Evolutionary conservation across 2,113 vertebrate genomes (phyloP).

Genomic region (Cyanoramphus novaezelandiae): DNA sequence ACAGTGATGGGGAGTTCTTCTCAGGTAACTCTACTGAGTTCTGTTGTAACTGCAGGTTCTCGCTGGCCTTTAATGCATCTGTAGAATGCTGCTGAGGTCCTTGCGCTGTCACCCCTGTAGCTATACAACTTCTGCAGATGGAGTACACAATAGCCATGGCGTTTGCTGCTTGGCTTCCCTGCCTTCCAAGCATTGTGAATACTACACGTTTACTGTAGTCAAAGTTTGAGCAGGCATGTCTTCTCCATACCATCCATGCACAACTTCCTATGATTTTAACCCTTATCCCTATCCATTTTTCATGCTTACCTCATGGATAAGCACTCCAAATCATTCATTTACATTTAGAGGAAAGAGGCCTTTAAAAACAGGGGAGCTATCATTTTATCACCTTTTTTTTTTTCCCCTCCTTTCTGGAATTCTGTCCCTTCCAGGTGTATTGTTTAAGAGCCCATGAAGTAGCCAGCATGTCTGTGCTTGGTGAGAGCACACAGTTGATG

Average conservation of each 20-base stretch:
- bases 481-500: background rate
- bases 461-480: background rate
- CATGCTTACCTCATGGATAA: background rate
- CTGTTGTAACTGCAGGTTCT: background rate
- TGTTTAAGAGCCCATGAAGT: background rate
- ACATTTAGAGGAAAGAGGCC: background rate
- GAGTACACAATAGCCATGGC: background rate
- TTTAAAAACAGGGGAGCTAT: background rate
- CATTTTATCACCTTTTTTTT: background rate
- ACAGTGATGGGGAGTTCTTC: background rate
- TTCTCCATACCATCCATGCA: background rate
- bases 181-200: background rate
- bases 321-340: background rate
- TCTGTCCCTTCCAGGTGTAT: background rate
- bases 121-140: rapidly evolving
- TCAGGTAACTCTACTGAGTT: background rate
- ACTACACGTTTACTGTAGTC: too few species aligned
- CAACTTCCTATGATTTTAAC: background rate
- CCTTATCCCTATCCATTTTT: background rate
- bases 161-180: background rate
- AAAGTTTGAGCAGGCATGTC: background rate
- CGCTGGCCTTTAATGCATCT: too few species aligned
- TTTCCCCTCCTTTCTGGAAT: rapidly evolving
- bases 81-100: too few species aligned
- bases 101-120: background rate